Conservation (phyloP, 2,113 vertebrate species). For the Romanogobio albipinnatus region DNA sequence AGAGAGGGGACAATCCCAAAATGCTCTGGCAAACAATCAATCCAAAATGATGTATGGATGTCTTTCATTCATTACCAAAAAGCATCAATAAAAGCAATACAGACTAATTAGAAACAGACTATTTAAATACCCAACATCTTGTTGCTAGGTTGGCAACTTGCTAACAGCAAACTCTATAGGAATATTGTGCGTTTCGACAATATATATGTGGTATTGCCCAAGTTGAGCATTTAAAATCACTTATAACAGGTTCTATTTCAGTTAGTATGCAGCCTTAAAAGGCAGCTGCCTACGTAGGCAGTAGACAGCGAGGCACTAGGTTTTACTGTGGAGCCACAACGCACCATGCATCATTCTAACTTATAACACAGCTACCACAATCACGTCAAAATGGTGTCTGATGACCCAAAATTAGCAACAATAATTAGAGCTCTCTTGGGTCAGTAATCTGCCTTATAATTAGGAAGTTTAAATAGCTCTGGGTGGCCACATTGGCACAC, state of each 20-base stretch:
- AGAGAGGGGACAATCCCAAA: neutral
- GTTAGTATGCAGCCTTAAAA: neutral
- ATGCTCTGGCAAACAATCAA: neutral
- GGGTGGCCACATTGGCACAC: slow-evolving; percentile 59
- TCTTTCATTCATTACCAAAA: neutral
- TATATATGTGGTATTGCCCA: neutral
- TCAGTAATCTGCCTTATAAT: slow-evolving; percentile 62
- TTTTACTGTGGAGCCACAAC: neutral
- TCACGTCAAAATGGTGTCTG: slow-evolving; percentile 54
- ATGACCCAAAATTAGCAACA: slow-evolving; percentile 62
- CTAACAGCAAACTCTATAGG: neutral
- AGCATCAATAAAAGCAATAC: neutral
- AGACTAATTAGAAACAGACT: neutral
- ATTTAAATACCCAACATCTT: neutral
- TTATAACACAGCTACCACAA: slow-evolving; percentile 43
- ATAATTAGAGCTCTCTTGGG: slow-evolving; percentile 58
- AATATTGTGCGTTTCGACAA: neutral
- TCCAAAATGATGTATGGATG: neutral
- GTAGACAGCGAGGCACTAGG: neutral
- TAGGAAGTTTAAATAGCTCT: slow-evolving; percentile 65
- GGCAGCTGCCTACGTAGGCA: neutral
- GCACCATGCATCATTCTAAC: neutral
- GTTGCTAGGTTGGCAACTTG: neutral
- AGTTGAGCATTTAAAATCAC: neutral
- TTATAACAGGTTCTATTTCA: neutral